phyloP scores from a whole-genome alignment of 2,797 vertebrate species.

The Trematomus bernacchii region DNA sequence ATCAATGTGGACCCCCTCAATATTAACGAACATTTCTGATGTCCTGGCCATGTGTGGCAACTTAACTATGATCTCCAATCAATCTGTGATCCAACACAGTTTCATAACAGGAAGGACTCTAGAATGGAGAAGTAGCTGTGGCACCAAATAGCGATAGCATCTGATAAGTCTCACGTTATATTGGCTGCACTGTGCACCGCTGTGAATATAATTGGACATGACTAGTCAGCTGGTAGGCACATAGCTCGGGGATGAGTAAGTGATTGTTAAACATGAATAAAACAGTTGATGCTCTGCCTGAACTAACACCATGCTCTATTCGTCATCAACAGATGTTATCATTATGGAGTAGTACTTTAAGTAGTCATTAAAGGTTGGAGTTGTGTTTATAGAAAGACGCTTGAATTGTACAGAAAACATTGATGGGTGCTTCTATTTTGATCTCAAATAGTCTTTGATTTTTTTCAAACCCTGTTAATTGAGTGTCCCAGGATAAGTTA shows the following conservation, averaged over 20 bases:
- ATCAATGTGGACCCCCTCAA: too few species aligned
- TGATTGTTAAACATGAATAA: slow-evolving; percentile 11
- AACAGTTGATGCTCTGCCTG: neutral
- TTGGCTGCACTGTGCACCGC: neutral
- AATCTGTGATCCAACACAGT: too few species aligned
- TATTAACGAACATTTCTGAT: too few species aligned
- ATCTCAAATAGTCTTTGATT: too few species aligned
- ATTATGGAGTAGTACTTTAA: neutral
- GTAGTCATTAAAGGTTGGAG: neutral
- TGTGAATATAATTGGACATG: neutral
- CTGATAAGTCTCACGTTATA: neutral
- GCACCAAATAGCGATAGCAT: too few species aligned
- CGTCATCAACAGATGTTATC: neutral
- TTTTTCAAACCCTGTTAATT: slow-evolving; percentile 2
- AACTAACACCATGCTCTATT: neutral
- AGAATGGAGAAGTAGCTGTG: too few species aligned
- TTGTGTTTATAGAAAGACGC: slow-evolving; percentile 9
- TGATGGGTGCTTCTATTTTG: neutral
- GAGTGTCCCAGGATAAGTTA: neutral
- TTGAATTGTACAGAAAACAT: slow-evolving; percentile 14
- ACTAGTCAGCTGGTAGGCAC: neutral
- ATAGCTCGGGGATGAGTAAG: neutral
- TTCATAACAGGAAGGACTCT: too few species aligned
- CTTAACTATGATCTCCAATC: too few species aligned
- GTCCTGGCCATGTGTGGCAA: too few species aligned